These are phyloP conservation scores for Pagrus major DNA, from an alignment of 2,113 vertebrate species.

Conservation along the genomic window DNA sequence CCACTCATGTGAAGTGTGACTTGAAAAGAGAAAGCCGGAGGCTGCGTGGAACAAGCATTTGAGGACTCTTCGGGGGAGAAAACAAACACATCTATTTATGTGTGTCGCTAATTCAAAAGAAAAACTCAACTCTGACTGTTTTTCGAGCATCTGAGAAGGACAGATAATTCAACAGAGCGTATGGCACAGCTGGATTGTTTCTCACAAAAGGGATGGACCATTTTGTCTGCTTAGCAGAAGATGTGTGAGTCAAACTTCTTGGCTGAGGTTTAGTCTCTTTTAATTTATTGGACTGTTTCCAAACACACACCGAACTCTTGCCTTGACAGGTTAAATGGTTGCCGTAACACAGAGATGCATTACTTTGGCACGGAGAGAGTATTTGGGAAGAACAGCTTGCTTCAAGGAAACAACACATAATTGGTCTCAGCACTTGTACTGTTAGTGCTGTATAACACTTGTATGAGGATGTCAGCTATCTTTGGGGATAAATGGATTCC, in stretches of 20 bases:
- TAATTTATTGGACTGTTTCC: conserved; percentile 79
- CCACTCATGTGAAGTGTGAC: conserved; percentile 76
- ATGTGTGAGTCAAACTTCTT: conserved; percentile 52
- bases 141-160: background rate
- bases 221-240: conserved; percentile 42
- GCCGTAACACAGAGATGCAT: conserved; percentile 65
- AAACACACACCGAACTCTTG: conserved; percentile 68
- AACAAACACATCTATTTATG: conserved; percentile 41
- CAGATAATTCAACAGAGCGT: background rate
- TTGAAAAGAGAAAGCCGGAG: conserved; percentile 58
- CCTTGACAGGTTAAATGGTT: conserved; percentile 82
- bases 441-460: conserved; percentile 61
- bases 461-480: conserved; percentile 56
- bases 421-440: conserved; percentile 65
- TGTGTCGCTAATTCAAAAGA: conserved; percentile 35
- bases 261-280: conserved; percentile 61
- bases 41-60: conserved; percentile 54
- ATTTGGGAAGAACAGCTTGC: conserved; percentile 54
- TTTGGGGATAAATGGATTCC: conserved; percentile 64
- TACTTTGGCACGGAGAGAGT: conserved; percentile 52
- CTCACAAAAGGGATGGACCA: background rate
- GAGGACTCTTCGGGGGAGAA: conserved; percentile 22
- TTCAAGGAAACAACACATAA: conserved; percentile 72
- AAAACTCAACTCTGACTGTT: conserved; percentile 6
- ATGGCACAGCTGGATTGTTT: background rate